These are phyloP conservation scores for Clarias gariepinus DNA, from an alignment of 2,113 vertebrate genomes.

Conservation along the genomic window DNA sequence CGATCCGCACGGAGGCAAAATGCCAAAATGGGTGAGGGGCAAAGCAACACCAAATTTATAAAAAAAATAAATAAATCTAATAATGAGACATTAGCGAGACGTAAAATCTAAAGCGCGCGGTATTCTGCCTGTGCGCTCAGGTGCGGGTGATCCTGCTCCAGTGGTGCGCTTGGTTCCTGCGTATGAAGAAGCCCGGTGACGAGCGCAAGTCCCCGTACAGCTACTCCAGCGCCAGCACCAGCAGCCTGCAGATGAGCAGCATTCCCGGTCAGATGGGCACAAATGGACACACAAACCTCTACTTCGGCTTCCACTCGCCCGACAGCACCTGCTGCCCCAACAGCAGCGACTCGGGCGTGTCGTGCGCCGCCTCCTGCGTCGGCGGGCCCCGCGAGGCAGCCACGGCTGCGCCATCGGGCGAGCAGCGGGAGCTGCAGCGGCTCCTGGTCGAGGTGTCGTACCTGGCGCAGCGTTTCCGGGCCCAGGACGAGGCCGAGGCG, in stretches of 20 bases:
- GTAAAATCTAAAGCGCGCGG: too few species aligned
- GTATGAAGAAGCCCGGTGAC: slow-evolving; percentile 87
- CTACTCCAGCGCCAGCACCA: slow-evolving; percentile 73
- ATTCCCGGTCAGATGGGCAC: slow-evolving; percentile 71
- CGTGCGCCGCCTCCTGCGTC: slow-evolving; percentile 50
- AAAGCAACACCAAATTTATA: too few species aligned
- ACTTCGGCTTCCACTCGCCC: slow-evolving; percentile 73
- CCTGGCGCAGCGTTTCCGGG: slow-evolving; percentile 81
- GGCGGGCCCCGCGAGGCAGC: slow-evolving; percentile 8
- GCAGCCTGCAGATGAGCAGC: slow-evolving; percentile 76
- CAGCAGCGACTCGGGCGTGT: slow-evolving; percentile 70
- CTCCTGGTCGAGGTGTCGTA: slow-evolving; percentile 87
- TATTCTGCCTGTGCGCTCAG: slow-evolving; percentile 52
- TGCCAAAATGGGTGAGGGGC: slow-evolving; percentile 85
- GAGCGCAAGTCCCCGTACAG: slow-evolving; percentile 73
- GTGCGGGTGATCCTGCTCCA: slow-evolving; percentile 80
- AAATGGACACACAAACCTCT: slow-evolving; percentile 79
- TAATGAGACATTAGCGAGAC: too few species aligned
- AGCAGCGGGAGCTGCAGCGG: slow-evolving; percentile 76
- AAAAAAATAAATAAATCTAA: too few species aligned
- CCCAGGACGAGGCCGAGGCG: slow-evolving; percentile 81
- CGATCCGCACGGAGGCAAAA: slow-evolving; percentile 86
- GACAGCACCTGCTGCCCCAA: slow-evolving; percentile 76
- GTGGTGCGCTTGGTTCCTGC: slow-evolving; percentile 89
- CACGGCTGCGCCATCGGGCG: slow-evolving; percentile 61